Base-by-base conservation (phyloP, 2,888 invertebrate species). In the Piscicola geometra region DNA sequence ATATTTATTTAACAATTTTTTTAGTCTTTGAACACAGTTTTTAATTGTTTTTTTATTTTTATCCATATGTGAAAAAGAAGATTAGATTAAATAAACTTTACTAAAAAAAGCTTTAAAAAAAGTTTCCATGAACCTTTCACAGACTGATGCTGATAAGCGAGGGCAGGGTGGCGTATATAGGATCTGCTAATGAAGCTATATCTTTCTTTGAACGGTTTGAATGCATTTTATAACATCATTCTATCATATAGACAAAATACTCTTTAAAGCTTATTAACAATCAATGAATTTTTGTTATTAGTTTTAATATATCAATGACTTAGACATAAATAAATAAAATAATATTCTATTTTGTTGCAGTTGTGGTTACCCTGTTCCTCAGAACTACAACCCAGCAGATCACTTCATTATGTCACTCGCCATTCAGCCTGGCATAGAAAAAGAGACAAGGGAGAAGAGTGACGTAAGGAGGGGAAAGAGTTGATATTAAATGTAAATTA, bases 341-440 rank as follows among this genome's bases (percentile, higher is more conserved):
- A 41, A 41, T 41, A 9, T 41, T 5, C 15, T 9, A 41, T 9
- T 41, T 9, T 9, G 5, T 41, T 41, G n/a, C 77, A 81, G 81
- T 3, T 71, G 77, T 28, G 78, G 80, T 18, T 79, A 78, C 75
- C 79, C 78, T 0, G 82, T 82, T 71, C 84, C 84, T 2, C 75
- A 70, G 18, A 83, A 83, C 79, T 84, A 81, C 78, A 84, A 84
- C 72, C 84, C 83, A 2, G 83, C 83, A 5, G 96, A 97, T 86
- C 93, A 92, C 86, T 95, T 92, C 86, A 91, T 97, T 71, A 92
- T 94, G 83, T 89, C 93, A 1, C 86, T 96, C 79, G 93, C 95
- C 0, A 90, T 95, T 0, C 90, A 91, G 0, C 94, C 94, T 0
- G 92, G 91, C 0, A 88, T 90, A 21, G 95, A 95, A 85, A 89